These are phyloP conservation scores for Ameiurus melas DNA, from an alignment of 2,113 vertebrate species.

Conservation along the genomic window DNA sequence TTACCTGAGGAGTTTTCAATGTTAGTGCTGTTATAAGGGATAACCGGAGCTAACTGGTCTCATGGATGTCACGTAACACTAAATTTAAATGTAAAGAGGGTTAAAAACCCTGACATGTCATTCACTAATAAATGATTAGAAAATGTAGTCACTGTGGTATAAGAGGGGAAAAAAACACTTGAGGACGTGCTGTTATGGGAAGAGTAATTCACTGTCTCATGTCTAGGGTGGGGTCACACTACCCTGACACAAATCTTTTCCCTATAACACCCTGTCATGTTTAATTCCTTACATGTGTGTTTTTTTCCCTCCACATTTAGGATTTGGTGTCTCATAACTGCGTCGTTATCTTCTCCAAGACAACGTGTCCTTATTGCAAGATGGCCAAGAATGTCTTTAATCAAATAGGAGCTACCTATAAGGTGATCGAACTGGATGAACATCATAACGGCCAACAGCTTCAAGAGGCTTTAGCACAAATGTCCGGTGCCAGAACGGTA, in stretches of 20 bases:
- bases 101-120: background rate
- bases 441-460: conserved; percentile 81
- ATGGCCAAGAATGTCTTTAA: conserved; percentile 92
- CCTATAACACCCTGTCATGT: background rate
- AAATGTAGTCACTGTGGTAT: background rate
- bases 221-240: background rate
- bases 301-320: conserved; percentile 63
- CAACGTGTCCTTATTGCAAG: conserved; percentile 86
- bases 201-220: background rate
- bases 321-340: conserved; percentile 87
- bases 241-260: too few species aligned
- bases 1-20: background rate
- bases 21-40: background rate
- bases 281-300: background rate
- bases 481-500: conserved; percentile 89
- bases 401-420: conserved; percentile 82
- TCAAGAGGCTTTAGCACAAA: conserved; percentile 82
- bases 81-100: background rate
- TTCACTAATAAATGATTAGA: background rate
- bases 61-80: too few species aligned
- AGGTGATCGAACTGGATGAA: conserved; percentile 84
- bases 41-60: background rate
- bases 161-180: background rate
- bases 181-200: background rate
- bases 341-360: conserved; percentile 96